Conservation (phyloP, 2,888 invertebrate species). For the Sesamia inferens region DNA sequence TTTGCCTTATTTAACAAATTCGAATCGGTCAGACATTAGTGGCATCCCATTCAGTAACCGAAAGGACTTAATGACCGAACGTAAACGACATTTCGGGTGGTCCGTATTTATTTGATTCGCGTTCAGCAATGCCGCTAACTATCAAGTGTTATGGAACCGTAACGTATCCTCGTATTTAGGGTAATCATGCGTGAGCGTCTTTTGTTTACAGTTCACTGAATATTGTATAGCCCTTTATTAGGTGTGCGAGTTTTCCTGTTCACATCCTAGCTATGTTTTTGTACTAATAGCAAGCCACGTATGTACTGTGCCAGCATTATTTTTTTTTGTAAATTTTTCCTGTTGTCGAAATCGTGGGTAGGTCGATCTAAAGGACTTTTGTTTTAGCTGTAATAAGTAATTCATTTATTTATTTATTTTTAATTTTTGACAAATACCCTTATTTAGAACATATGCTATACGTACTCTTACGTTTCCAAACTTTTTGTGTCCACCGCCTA, state of each 20-base stretch:
- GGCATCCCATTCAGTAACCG: constrained; percentile 30
- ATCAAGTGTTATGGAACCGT: constrained; percentile 42
- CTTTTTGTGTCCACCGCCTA: no score
- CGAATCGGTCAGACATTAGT: constrained; percentile 33
- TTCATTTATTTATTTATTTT: no score
- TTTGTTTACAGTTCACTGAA: constrained; percentile 63
- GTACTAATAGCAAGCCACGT: constrained; percentile 25
- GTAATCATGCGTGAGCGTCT: constrained; percentile 63
- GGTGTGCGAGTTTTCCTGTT: constrained; percentile 51
- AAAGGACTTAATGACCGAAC: constrained; percentile 53
- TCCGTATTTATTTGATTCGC: constrained; percentile 41
- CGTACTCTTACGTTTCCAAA: no score
- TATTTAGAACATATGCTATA: no score
- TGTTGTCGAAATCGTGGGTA: constrained; percentile 26
- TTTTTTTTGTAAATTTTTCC: constrained; percentile 40
- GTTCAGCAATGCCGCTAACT: constrained; percentile 39
- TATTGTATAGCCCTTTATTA: constrained; percentile 63
- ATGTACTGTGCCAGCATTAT: constrained; percentile 19
- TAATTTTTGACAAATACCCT: no score
- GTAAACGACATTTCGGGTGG: constrained; percentile 47
- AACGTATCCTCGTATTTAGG: constrained; percentile 47
- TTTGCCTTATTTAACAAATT: constrained; percentile 47
- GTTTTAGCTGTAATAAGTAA: not conserved
- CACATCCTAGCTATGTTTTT: constrained; percentile 29
- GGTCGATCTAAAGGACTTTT: constrained; percentile 17